Base-by-base conservation (phyloP, 1,140 invertebrate genomes). In the Magallana angulata region DNA sequence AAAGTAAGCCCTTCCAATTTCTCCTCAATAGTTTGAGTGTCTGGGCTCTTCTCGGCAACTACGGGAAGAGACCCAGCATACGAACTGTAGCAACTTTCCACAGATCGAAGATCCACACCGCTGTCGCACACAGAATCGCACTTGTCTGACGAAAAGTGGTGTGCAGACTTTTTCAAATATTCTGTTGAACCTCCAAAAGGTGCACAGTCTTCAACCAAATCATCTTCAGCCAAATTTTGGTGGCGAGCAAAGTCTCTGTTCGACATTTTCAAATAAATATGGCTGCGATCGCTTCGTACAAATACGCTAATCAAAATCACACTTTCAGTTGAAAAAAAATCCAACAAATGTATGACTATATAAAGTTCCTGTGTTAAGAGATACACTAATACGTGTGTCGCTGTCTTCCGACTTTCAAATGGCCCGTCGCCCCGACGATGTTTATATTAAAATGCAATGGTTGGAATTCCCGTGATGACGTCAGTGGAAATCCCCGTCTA, bases 61-160 rank as follows among this genome's bases (percentile, higher is more conserved):
- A 48, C 36, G 36, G 11, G 14, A 24, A 24, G 36, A 48, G 36
- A 48, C 5, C 36, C 36, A 48, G 36, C 5, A 0, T 82, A 59
- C 57, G 85, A 86, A n/a, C 56, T 80, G 30, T 62, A 86, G 12
- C 64, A 76, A 86, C 85, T 86, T 30, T 30, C 68, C 30, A 11
- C 24, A 24, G 68, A 76, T 76, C 24, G 24, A 11, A 76, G 68
- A 76, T 76, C 68, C 18, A 76, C 68, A 76, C 68, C 68, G 9
- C 68, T 76, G 24, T 76, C 68, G 11, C 68, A 76, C 0, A 76
- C 24, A 11, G 68, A 76, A 76, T 76, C 68, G 11, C 9, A 30
- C 68, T 76, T 76, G 24, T 76, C 68, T 1, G 12, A 3, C 12
- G 18, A 11, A 30, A 30, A 76, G 24, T 30, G 18, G 36, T 76